Evolutionary conservation across 2,888 invertebrate species (phyloP), one percentile per base, ranked within the genome.

Genomic region (Pollenia angustigena): DNA sequence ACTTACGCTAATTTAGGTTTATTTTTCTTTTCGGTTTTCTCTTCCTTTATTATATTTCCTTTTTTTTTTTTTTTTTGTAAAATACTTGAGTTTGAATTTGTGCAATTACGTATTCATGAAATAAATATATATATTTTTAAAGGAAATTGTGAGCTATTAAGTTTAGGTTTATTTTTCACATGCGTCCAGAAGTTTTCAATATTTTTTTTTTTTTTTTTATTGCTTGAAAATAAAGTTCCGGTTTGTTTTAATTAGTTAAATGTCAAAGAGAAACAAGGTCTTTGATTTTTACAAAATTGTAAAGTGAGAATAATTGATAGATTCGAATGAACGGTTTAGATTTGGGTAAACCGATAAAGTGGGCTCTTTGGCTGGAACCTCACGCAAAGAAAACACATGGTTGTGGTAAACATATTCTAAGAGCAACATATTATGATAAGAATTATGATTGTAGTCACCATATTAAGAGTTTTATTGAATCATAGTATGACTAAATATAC

Each of bases 81-180:
- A 74, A 68, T 74, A 66, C 81, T 74, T 81, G 64, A 81, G 50
- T 54, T 71, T 81, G 23, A 72, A 46, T 81, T 74, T 66, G 40
- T 81, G 64, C 81, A 64, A 74, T 81, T 81, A 81, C 62, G 54
- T 81, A 81, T 81, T 74, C 81, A 81, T 74, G 74, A 58, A 66
- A 48, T 68, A 4, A 54, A 80, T 52, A 60, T 69, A 58, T 4
- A 58, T 68, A 44, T 14, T 6, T 40, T 32, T 1, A 2, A n/a
- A 48, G 72, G 23, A 81, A 81, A 81, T 81, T 66, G 72, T 81
- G 23, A 74, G 50, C 58, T 66, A 75, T 71, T 80, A 62, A 44
- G 52, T 54, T 71, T 46, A 54, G 71, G 32, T 72, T 80, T 54
- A 60, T 71, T 32, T 80, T 60, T 71, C 62, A 80, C 60, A 40